Base-by-base conservation (phyloP, 2,113 vertebrate genomes). In the Arvicanthis niloticus region DNA sequence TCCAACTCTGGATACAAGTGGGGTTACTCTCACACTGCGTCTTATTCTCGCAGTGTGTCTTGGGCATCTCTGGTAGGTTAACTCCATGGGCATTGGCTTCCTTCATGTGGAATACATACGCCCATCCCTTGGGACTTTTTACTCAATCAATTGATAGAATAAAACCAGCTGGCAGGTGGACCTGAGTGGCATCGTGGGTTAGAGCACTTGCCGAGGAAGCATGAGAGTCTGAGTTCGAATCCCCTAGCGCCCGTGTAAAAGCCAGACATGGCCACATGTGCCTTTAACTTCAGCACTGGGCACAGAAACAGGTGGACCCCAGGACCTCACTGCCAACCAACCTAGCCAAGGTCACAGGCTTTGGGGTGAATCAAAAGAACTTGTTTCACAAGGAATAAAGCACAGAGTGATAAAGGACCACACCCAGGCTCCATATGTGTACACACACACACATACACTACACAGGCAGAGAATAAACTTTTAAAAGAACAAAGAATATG, bases 1-100 rank as follows among this genome's bases (percentile, higher is more conserved):
- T 62, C 7, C 2, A 0, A 37, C 15, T 24, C 82, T 58, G 67
- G 72, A 22, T 53, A 0, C 34, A 77, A 48, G n/a, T 40, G 67
- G 3, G 1, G 0, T n/a, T 11, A 11, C 29, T 34, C 77, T 67
- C 48, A 4, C 0, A 0, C 21, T 22, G 5, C 53, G 16, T 22
- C 34, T 82, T 5, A 60, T 37, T 84, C 81, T 65, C 81, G 17
- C 34, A 26, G 82, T 42, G 24, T 65, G 56, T 2, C 16, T 3
- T 13, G 5, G 51, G 11, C 13, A 2, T 24, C 34, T 26, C 1
- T 2, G 48, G 22, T 7, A 19, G 11, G 19, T 16, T 16, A 53
- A 17, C 0, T 1, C 26, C 10, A 15, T 2, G 60, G 68, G 34
- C 24, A 29, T 60, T 53, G 7, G 3, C 62, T 81, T 80, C n/a